Conservation (phyloP, 2,113 vertebrate species). For the Arizona elegans region DNA sequence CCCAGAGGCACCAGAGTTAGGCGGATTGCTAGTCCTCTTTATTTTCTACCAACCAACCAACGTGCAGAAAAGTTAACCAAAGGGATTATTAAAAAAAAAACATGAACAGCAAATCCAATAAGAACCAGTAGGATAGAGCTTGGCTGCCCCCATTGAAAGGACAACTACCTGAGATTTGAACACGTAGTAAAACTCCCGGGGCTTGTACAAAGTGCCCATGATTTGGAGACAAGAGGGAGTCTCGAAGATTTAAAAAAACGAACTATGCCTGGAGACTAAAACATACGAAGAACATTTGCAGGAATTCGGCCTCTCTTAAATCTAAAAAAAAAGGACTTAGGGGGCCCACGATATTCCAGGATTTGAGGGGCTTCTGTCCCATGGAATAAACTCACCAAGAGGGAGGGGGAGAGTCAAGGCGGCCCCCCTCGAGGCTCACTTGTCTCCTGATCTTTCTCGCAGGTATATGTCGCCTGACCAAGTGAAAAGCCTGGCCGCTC, state of each 20-base stretch:
- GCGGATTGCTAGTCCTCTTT: no score
- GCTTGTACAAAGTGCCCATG: neutral
- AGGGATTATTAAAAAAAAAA: neutral
- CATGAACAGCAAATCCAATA: neutral
- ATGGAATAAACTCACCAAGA: no score
- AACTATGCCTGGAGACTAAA: no score
- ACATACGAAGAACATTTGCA: no score
- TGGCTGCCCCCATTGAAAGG: accelerated
- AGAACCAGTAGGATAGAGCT: neutral
- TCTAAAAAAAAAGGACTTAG: no score
- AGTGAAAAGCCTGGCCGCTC: constrained; percentile 66
- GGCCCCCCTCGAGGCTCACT: no score
- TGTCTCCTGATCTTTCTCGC: constrained; percentile 5
- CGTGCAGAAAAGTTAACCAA: neutral
- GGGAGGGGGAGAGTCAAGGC: neutral
- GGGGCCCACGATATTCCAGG: no score
- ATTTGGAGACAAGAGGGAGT: neutral
- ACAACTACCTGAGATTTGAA: neutral
- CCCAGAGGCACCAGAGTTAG: neutral
- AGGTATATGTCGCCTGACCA: constrained; percentile 85
- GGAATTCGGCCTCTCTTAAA: no score
- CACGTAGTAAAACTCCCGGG: neutral
- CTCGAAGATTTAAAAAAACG: neutral
- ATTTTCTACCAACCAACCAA: neutral
- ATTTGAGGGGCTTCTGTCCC: no score